Evolutionary conservation across 2,888 invertebrate species (phyloP), one percentile per base, ranked within the genome.

Genomic region (Pardosa pseudoannulata): DNA sequence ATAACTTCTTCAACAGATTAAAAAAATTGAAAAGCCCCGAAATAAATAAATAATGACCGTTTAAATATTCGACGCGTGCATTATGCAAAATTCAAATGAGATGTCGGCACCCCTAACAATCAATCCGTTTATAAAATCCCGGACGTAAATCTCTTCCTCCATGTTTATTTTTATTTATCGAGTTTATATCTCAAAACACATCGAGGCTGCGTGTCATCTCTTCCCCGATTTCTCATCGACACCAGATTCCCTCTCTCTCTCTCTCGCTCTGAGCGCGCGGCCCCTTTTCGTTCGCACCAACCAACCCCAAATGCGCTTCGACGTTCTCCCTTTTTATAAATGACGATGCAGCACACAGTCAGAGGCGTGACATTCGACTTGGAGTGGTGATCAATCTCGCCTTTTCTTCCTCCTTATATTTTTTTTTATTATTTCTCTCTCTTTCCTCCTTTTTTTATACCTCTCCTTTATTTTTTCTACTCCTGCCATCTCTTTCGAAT

Each of bases 151-250:
- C 56, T 56, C 23, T 56, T 56, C 23, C 23, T 23, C 56, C 41
- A 36, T 76, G 72, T 83, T 82, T 83, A 83, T 83, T 76, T 76
- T 83, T 76, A 83, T 83, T 83, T 76, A 83, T 83, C 82, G 82
- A 83, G 76, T 83, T 83, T 83, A 72, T 28, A 70, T 74, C 81
- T 75, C 80, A 79, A 72, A 79, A 81, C 64, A 68, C 64, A 68
- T 74, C 46, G 50, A 67, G 72, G 76, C 32, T n/a, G n/a, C 76
- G 36, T 76, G 82, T 83, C 76, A 76, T 83, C 82, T 39, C 68
- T 70, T 16, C n/a, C 23, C 67, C 65, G 65, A 72, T 76, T 83
- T 71, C 71, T 72, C 71, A 50, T 6, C 50, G 72, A 71, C 70
- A 75, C 72, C 71, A 67, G 62, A 83, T 76, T 76, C 64, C 71